Percentiles rank a stretch among this genome's conserved stretches.
Evolutionary conservation across 2,888 invertebrate genomes (phyloP).

Genomic region (Drosophila mettleri): DNA sequence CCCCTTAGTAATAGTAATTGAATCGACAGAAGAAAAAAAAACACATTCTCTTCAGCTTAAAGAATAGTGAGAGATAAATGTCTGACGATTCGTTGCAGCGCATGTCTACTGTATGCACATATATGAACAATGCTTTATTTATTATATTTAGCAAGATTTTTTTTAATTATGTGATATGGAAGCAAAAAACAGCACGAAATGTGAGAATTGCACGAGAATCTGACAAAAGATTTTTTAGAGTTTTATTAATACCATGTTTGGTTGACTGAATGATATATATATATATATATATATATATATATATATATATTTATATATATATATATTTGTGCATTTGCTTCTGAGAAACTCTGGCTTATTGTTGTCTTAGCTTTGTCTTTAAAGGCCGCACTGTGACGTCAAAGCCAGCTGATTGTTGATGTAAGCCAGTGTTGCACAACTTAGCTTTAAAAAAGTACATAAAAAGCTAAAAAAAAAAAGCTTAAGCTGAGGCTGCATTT

Average conservation of each 20-base stretch:
- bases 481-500: neutral
- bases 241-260: constrained; percentile 32
- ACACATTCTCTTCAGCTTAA: neutral
- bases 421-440: constrained; percentile 2
- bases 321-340: constrained; percentile 26
- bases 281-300: too few relatives aligned
- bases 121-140: constrained; percentile 39
- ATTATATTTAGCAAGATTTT: constrained; percentile 72
- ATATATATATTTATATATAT: constrained; percentile 1
- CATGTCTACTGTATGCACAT: constrained; percentile 22
- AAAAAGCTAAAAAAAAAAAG: neutral
- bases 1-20: neutral
- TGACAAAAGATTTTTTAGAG: constrained; percentile 46
- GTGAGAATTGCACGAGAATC: constrained; percentile 55
- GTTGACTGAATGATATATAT: too few relatives aligned
- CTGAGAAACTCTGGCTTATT: constrained; percentile 67
- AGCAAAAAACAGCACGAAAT: constrained; percentile 52
- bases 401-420: constrained; percentile 39
- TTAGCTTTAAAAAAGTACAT: neutral
- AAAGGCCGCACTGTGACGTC: constrained; percentile 33
- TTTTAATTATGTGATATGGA: constrained; percentile 68
- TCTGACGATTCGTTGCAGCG: neutral
- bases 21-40: neutral
- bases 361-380: constrained; percentile 56
- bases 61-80: neutral